Evolutionary conservation across 2,797 vertebrate genomes (phyloP), one percentile per base, ranked within the genome.

Genomic region (Hephaestus fuliginosus): DNA sequence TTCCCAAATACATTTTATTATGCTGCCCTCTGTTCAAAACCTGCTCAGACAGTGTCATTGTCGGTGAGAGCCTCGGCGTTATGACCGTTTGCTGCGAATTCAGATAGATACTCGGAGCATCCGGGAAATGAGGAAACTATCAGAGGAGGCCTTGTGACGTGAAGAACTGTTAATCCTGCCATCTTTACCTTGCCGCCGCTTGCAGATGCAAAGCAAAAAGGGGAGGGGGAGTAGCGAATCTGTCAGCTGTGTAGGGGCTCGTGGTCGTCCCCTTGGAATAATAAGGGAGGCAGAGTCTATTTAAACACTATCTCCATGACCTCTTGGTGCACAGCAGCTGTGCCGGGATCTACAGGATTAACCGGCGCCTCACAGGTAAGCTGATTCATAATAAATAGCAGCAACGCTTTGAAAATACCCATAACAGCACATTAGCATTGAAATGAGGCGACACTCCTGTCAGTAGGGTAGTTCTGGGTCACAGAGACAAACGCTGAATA

Each of bases 371-470:
- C 91, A 82, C 70, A 91, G 92, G 88, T 90, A 89, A 92, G 73
- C 86, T 76, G 88, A 90, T 88, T 93, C 91, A 91, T 92, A 91
- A 93, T 91, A 92, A 93, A 93, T 82, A 89, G 91, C 85, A 76
- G 84, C 61, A 9, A 74, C 1, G 62, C 87, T 91, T 86, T 81
- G 82, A 87, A 93, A 92, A 92, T 48, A 86, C 72, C 87, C 87
- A 78, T 81, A 88, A 91, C 78, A 46, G 72, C 74, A 73, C 85
- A 94, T 94, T 94, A 94, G 91, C 87, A 93, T 93, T 91, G 92
- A 94, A 93, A 92, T 91, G 89, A 94, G 88, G 85, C 22, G 62
- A 76, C 78, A 49, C 76, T 86, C 82, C 80, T 90, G 92, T 91
- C 83, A 80, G 78, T 11, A 56, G 83, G 82, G 79, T 61, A 80